phyloP scores from a whole-genome alignment of 2,113 vertebrate genomes.

The Paratilapia polleni region DNA sequence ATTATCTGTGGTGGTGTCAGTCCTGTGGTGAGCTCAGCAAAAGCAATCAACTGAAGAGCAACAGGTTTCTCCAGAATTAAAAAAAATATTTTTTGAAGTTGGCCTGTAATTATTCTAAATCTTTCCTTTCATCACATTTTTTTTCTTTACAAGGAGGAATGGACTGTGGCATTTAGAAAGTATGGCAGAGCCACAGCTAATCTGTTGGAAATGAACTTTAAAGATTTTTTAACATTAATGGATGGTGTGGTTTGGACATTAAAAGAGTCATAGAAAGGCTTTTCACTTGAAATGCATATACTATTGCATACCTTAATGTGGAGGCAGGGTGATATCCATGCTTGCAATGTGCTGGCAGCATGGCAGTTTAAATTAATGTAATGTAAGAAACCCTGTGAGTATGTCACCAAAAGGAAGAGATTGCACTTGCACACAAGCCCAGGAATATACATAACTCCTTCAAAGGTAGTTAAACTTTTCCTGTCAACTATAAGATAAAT shows the following conservation, averaged over 20 bases:
- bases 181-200: neutral
- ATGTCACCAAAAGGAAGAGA: neutral
- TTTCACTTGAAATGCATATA: neutral
- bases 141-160: neutral
- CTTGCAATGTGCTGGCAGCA: neutral
- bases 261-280: neutral
- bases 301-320: neutral
- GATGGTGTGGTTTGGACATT: neutral
- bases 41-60: neutral
- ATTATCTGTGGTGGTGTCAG: neutral
- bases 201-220: neutral
- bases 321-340: neutral
- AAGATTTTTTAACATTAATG: neutral
- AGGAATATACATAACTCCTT: neutral
- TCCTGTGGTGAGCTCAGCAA: neutral
- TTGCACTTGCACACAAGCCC: neutral
- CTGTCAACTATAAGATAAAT: neutral
- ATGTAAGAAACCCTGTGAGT: neutral
- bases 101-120: neutral
- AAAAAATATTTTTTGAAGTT: neutral
- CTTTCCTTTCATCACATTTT: neutral
- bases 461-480: neutral
- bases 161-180: constrained; percentile 1
- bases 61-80: neutral
- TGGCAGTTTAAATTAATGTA: neutral